Evolutionary conservation across 2,113 vertebrate species (phyloP), one percentile per base, ranked within the genome.

Genomic region (Chloropsis cyanopogon): DNA sequence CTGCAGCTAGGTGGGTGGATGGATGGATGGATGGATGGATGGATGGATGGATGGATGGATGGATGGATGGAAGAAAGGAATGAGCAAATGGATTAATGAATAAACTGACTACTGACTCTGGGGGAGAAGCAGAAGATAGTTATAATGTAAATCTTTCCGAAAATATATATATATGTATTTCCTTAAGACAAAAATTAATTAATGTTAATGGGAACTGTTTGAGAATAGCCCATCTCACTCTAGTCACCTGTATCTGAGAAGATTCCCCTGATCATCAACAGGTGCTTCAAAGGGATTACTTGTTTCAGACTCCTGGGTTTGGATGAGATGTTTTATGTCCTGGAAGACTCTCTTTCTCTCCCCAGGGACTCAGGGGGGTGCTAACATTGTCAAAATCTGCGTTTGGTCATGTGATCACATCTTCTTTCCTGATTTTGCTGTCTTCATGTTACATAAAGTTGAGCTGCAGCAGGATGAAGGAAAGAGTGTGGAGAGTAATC

Each of bases 71-170:
- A 47, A 7, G 19, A 9, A 31, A 24, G 2, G 11, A 29, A 47
- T 7, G 19, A 37, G 14, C 6, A 9, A 49, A 50, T 5, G 29
- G 33, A 63, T 10, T 10, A 41, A n/a, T 3, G 10, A 41, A 61
- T 3, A 10, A 50, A 63, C 5, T 0, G 0, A 19, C 39, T n/a
- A 70, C 19, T 47, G 14, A 23, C 7, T 66, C 56, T 25, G 8
- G 3, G 11, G 25, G 24, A 85, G n/a, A 16, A 60, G 28, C 17
- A 78, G 11, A 60, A 35, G 56, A 84, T 12, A 69, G 31, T 35
- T 52, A 47, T 7, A 60, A 79, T 8, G 11, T 72, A 88, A 76
- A 65, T 19, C 6, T 79, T 56, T 76, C 60, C 89, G 22, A n/a
- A 64, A 23, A 65, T 60, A 68, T 4, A 12, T 26, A 11, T 29